Evolutionary conservation across 2,888 invertebrate species (phyloP).

Genomic region (Glaucopsyche alexis): DNA sequence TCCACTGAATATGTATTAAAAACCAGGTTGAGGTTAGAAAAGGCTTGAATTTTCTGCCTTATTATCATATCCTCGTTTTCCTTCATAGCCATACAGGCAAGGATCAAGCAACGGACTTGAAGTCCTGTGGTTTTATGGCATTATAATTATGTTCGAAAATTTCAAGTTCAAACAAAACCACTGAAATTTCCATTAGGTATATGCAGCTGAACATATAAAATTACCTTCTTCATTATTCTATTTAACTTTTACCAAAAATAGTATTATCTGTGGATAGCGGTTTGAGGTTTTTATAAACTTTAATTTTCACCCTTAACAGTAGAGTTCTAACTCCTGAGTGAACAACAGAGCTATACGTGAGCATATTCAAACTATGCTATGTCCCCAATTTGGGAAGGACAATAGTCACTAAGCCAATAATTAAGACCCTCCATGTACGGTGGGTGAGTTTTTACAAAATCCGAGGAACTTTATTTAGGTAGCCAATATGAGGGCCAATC

Average conservation of each 20-base stretch:
- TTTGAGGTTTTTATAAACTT: not conserved
- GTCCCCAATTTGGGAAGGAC: conserved; percentile 11
- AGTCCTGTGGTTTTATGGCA: no score
- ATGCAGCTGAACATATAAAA: no score
- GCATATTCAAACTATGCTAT: conserved; percentile 26
- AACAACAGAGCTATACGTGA: conserved; percentile 8
- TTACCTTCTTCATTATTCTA: no score
- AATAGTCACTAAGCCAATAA: conserved; percentile 28
- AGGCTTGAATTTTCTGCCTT: conserved; percentile 2
- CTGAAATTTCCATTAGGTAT: no score
- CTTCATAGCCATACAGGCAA: not conserved
- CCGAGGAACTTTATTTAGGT: conserved; percentile 24
- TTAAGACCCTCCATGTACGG: conserved; percentile 24
- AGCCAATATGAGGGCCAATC: conserved; percentile 15
- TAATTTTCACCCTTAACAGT: conserved; percentile 3
- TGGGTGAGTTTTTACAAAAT: conserved; percentile 17
- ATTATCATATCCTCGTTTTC: conserved; percentile 6
- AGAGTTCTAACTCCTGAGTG: not conserved
- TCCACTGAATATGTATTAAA: conserved; percentile 13
- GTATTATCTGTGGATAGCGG: not conserved
- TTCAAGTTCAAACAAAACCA: no score
- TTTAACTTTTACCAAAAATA: no score
- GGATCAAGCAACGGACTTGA: no score
- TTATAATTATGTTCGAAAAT: no score
- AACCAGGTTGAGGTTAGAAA: conserved; percentile 6